Evolutionary conservation across 2,888 invertebrate genomes (phyloP).

Genomic region (Hoplodrina ambigua): DNA sequence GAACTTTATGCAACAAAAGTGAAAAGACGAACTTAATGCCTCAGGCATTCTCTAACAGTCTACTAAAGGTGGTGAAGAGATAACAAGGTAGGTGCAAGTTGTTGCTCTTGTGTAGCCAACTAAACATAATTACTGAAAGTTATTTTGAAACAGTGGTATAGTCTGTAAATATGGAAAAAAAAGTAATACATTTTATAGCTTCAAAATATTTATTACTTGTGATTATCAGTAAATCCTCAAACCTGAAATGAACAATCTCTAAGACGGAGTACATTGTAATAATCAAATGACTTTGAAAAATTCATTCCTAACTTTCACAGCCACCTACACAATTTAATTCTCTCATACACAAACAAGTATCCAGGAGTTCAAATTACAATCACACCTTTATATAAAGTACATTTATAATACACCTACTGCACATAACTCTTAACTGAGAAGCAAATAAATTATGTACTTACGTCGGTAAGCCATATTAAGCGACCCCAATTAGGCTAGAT

Average conservation of each 20-base stretch:
- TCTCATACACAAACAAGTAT: constrained; percentile 52
- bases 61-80: too few species aligned
- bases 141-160: too few species aligned
- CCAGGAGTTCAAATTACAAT: constrained; percentile 68
- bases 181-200: too few species aligned
- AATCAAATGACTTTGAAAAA: constrained; percentile 15
- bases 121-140: too few species aligned
- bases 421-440: constrained; percentile 79
- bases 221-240: neutral
- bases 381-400: constrained; percentile 67
- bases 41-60: too few species aligned
- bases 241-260: neutral
- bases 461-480: constrained; percentile 89
- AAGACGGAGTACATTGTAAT: too few species aligned
- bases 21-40: too few species aligned
- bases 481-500: constrained; percentile 89
- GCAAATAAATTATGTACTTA: constrained; percentile 89
- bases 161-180: too few species aligned
- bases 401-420: constrained; percentile 71
- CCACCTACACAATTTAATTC: constrained; percentile 31
- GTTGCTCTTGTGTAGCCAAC: too few species aligned
- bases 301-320: constrained; percentile 9
- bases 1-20: too few species aligned
- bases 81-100: too few species aligned
- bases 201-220: too few species aligned